These are phyloP conservation scores for Myathropa florea DNA, from an alignment of 2,888 invertebrate genomes.

Conservation along the genomic window DNA sequence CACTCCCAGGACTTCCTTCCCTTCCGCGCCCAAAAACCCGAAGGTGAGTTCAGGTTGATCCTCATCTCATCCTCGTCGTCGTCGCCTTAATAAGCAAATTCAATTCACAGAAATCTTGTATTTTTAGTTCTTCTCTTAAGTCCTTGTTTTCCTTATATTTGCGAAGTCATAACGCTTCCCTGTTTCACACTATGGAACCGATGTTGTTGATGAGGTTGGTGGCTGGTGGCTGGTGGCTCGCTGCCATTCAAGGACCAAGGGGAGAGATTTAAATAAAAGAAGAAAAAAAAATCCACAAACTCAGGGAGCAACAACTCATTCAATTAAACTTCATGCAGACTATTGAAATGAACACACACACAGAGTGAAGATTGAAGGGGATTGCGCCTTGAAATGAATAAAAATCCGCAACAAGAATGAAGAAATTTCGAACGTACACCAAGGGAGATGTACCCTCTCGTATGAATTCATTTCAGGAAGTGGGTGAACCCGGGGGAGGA, in stretches of 20 bases:
- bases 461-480: conserved; percentile 51
- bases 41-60: background rate
- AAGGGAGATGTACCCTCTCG: conserved; percentile 17
- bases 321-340: conserved; percentile 65
- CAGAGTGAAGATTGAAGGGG: background rate
- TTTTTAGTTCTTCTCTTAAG: background rate
- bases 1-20: background rate
- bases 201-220: background rate
- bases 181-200: conserved; percentile 31
- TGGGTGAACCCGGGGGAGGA: background rate
- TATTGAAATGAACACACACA: conserved; percentile 53
- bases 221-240: background rate
- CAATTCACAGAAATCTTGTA: background rate
- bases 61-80: background rate
- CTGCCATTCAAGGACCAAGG: background rate
- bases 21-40: too few species aligned
- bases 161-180: conserved; percentile 23
- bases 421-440: conserved; percentile 38
- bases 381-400: conserved; percentile 44
- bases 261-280: conserved; percentile 6
- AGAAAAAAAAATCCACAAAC: conserved; percentile 51
- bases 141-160: background rate
- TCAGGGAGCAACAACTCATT: conserved; percentile 63
- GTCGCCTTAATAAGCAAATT: background rate
- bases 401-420: conserved; percentile 44